Percentiles rank a stretch among this genome's conserved stretches.
These are phyloP conservation scores for Blastobasis lacticolella DNA, from an alignment of 2,888 invertebrate genomes.

Conservation along the genomic window DNA sequence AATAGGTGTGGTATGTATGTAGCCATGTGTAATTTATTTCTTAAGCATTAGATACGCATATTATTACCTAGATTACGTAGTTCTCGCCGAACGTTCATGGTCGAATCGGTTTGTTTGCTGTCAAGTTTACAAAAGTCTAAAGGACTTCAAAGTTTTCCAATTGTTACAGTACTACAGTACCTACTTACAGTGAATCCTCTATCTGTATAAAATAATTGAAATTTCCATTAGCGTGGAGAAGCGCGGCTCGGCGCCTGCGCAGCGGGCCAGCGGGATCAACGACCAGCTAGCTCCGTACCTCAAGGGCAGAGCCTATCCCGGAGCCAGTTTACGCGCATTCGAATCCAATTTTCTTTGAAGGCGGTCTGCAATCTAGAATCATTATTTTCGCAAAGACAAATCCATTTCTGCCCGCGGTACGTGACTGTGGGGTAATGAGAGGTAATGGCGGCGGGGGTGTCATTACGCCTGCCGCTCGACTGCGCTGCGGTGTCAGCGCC, in stretches of 20 bases:
- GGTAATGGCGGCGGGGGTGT: constrained; percentile 60
- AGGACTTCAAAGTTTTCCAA: too few species aligned
- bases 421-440: constrained; percentile 69
- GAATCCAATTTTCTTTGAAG: constrained; percentile 68
- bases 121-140: too few species aligned
- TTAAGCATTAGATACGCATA: too few species aligned
- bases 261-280: constrained; percentile 10
- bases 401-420: constrained; percentile 68
- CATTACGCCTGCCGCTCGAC: constrained; percentile 46
- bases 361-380: constrained; percentile 69
- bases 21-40: too few species aligned
- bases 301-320: constrained; percentile 40
- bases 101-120: too few species aligned
- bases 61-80: too few species aligned
- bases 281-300: constrained; percentile 20
- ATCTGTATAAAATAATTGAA: not conserved
- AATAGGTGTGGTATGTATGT: too few species aligned
- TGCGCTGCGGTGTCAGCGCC: constrained; percentile 29
- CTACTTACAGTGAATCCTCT: too few species aligned
- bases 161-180: too few species aligned
- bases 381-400: constrained; percentile 73
- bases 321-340: constrained; percentile 58
- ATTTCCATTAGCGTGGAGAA: not conserved
- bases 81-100: too few species aligned
- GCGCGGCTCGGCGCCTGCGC: not conserved